These are phyloP conservation scores for Corydoras sp. DNA, from an alignment of 2,113 vertebrate genomes.

Conservation along the genomic window DNA sequence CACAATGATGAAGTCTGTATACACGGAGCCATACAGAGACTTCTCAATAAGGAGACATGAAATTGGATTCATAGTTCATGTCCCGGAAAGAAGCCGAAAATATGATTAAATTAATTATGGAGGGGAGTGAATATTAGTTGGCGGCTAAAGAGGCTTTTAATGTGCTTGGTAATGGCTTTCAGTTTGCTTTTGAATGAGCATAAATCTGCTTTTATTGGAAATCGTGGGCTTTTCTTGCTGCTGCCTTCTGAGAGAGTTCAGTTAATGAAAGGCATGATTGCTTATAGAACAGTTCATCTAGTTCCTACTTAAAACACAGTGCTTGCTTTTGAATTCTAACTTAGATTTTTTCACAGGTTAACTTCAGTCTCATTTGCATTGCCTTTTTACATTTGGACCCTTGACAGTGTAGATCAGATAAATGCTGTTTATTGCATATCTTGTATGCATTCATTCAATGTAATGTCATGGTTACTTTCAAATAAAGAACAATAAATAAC, in stretches of 20 bases:
- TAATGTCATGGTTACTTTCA: conserved; percentile 52
- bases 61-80: conserved; percentile 57
- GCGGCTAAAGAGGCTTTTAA: conserved; percentile 53
- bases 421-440: neutral
- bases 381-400: no score
- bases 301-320: conserved; percentile 11
- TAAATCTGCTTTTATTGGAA: conserved; percentile 46
- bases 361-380: conserved; percentile 17
- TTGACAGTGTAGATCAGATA: conserved; percentile 6
- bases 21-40: conserved; percentile 50
- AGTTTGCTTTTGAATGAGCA: conserved; percentile 52
- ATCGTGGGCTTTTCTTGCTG: conserved; percentile 31
- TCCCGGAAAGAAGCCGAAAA: conserved; percentile 58
- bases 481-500: conserved; percentile 48
- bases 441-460: neutral
- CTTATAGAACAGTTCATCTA: conserved; percentile 30
- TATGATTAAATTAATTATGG: conserved; percentile 63
- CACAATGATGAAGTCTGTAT: conserved; percentile 49
- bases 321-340: conserved; percentile 17
- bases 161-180: conserved; percentile 55
- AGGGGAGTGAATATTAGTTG: conserved; percentile 51
- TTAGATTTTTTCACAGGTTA: conserved; percentile 12
- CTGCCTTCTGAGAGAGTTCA: conserved; percentile 32
- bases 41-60: conserved; percentile 53
- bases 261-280: conserved; percentile 32